Base-by-base conservation (phyloP, 2,797 vertebrate species). In the Pelochelys cantorii region DNA sequence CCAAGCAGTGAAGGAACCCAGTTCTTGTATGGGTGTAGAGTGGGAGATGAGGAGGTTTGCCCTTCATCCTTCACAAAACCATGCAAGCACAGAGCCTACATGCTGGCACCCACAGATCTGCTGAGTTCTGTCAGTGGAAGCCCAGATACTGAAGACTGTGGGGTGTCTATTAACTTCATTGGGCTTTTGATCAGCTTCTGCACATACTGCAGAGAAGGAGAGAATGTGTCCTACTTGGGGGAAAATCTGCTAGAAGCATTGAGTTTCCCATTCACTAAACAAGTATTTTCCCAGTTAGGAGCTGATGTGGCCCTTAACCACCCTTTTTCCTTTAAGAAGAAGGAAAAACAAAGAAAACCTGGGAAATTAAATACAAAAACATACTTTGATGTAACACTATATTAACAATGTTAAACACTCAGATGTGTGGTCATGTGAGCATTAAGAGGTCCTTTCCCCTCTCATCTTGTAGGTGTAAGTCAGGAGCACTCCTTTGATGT, bases 231-330 rank as follows among this genome's bases (percentile, higher is more conserved):
- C 81, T 53, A 6, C 20, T 29, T 23, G 55, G 18, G n/a, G n/a
- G 53, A 83, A 55, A 89, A 92, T 20, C 54, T 87, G 20, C n/a
- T 74, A 53, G 74, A 78, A 94, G 83, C 18, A 37, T 77, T 56
- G 79, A 1, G 4, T 85, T 48, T 57, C 54, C 53, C 57, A 2
- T 2, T 85, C 57, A n/a, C 65, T 29, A 53, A 53, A 14, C 2
- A 23, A 1, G 74, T 10, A 89, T 86, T 60, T 62, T 52, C 48
- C 29, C 18, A 17, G 23, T 0, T 42, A 55, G 83, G 2, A n/a
- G 15, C 83, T 11, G 74, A n/a, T 53, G 48, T 83, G 18, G 34
- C 85, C 57, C 79, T 37, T 60, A 57, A 23, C 5, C 10, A 71
- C n/a, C 34, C 18, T 80, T 90, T 92, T 82, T 42, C 1, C 71